These are phyloP conservation scores for Etheostoma perlongum DNA, from an alignment of 2,797 vertebrate genomes.

Conservation along the genomic window DNA sequence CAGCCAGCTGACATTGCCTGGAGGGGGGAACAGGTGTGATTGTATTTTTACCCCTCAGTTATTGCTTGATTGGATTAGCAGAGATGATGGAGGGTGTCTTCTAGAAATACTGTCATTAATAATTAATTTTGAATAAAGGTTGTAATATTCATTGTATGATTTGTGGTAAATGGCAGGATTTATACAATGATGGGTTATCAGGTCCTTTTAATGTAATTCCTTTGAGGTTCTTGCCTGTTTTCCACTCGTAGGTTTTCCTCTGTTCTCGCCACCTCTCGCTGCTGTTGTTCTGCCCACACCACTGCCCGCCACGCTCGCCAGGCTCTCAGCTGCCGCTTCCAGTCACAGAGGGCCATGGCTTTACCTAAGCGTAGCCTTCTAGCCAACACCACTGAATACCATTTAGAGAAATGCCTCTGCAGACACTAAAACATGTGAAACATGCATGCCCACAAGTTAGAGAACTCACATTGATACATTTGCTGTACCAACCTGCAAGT, in stretches of 20 bases:
- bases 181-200: background rate
- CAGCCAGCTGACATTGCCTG: constrained; percentile 81
- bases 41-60: constrained; percentile 9
- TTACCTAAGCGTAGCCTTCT: constrained; percentile 88
- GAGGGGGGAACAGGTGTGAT: constrained; percentile 16
- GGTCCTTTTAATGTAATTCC: background rate
- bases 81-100: background rate
- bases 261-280: constrained; percentile 82
- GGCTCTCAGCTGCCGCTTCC: constrained; percentile 90
- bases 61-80: background rate
- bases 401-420: constrained; percentile 91
- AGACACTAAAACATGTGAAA: constrained; percentile 83
- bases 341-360: constrained; percentile 89
- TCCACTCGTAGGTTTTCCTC: constrained; percentile 87
- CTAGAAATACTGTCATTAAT: constrained; percentile 1
- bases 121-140: background rate
- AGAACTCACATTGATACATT: background rate
- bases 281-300: constrained; percentile 83
- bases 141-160: background rate
- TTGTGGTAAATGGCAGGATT: background rate
- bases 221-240: constrained; percentile 85
- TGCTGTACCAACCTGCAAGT: background rate
- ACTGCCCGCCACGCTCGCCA: constrained; percentile 90
- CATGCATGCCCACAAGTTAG: background rate
- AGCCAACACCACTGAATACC: constrained; percentile 90